A percentile compares a stretch with the other conserved stretches of the same genome.
Conservation (phyloP, 2,113 vertebrate species). For the Prunella fulvescens region DNA sequence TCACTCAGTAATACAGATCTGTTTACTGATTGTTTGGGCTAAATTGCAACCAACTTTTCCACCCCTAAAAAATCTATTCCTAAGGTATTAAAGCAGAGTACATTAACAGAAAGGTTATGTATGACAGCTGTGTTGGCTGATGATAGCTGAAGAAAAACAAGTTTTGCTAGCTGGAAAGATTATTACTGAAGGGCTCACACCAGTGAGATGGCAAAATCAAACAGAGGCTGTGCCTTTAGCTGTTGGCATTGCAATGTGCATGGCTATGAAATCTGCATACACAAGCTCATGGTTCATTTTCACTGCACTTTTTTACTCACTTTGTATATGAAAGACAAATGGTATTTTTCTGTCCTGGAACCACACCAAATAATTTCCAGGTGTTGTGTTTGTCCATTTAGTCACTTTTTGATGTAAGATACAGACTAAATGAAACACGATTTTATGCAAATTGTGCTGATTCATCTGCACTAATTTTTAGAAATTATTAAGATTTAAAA, state of each 20-base stretch:
- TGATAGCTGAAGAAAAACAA: background rate
- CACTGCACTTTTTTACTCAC: background rate
- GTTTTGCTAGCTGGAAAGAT: background rate
- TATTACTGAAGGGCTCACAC: background rate
- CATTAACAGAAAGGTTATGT: background rate
- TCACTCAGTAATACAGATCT: background rate
- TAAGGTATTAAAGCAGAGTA: background rate
- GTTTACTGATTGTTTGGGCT: background rate
- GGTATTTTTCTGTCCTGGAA: background rate
- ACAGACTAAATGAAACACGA: background rate
- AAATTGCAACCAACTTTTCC: background rate
- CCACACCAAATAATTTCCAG: background rate
- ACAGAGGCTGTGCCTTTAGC: background rate
- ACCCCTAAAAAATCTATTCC: background rate
- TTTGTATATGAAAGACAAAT: background rate
- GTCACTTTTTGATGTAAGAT: background rate
- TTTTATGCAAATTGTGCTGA: background rate
- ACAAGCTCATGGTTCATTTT: background rate
- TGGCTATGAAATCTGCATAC: background rate
- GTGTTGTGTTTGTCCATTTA: background rate
- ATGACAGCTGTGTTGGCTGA: background rate
- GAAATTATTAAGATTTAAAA: background rate
- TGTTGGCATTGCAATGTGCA: background rate
- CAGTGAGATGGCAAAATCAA: constrained; percentile 3
- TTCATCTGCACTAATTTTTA: background rate